Base-by-base conservation (phyloP, 2,113 vertebrate genomes). In the Eulemur macaco region DNA sequence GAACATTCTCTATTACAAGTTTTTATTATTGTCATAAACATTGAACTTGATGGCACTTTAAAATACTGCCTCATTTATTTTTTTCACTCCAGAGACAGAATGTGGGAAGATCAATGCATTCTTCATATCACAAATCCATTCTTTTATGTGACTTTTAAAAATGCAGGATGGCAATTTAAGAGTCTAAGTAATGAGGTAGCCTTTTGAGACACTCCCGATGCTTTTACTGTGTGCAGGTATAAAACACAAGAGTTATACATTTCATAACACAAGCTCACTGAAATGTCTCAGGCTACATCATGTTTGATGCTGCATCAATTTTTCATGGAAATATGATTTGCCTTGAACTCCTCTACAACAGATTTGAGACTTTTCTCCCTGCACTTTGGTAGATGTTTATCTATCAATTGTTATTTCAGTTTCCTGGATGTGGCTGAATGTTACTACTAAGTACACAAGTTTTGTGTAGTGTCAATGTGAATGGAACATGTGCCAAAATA, bases 1-100 rank as follows among this genome's bases (percentile, higher is more conserved):
- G 69, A 96, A 63, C 66, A 69, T 63, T 94, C 47, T 37, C 90
- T 73, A 81, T 88, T 90, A 74, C 92, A 97, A 95, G 45, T 92
- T 97, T 98, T 96, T 97, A 96, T 90, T 94, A 77, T 92, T 91
- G 85, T 78, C 47, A n/a, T 97, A 96, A 97, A 95, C 73, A 68
- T 13, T 63, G 94, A 92, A 89, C 66, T 94, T 96, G 96, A 93
- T 87, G 58, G 71, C 56, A 96, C 81, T 95, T 92, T 96, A 95
- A 95, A 95, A 95, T 77, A 87, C 31, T 71, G 54, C 66, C 88
- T 92, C 37, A 11, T 86, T 92, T 54, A 82, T 87, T 78, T 81
- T 64, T 68, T 47, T 27, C 47, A 50, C 81, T 90, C 71, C 5
- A 73, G 96, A 95, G 88, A 50, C 56, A 77, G 47, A 89, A 63